phyloP scores from a whole-genome alignment of 2,797 vertebrate species.

The Scolopax rusticola region DNA sequence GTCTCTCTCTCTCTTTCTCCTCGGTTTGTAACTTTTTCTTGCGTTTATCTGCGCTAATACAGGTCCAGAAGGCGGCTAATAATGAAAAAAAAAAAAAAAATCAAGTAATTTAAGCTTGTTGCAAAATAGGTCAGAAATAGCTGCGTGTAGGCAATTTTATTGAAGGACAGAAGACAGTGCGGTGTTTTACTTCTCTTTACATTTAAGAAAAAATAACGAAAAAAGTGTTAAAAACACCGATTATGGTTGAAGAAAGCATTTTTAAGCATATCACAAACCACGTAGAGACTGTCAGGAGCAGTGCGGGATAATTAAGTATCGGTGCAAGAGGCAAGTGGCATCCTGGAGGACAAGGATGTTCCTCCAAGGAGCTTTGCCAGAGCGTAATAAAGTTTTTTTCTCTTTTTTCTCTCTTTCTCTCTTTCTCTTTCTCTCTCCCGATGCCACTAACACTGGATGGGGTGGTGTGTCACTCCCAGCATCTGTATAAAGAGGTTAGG shows the following conservation, averaged over 20 bases:
- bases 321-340: background rate
- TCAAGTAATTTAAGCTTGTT: background rate
- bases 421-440: conserved; percentile 1
- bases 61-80: background rate
- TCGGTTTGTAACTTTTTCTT: background rate
- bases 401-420: background rate
- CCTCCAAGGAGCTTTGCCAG: conserved; percentile 53
- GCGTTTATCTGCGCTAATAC: background rate
- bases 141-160: background rate
- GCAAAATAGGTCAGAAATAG: conserved; percentile 5
- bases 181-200: conserved; percentile 9
- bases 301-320: conserved; percentile 28
- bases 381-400: background rate
- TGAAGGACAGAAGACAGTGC: background rate
- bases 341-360: background rate
- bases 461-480: background rate
- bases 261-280: conserved; percentile 8
- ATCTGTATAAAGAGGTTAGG: background rate
- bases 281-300: conserved; percentile 5
- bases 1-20: background rate
- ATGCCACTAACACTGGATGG: conserved; percentile 11
- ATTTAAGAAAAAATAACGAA: background rate
- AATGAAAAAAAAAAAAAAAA: background rate
- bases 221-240: conserved; percentile 2
- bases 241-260: conserved; percentile 40